Evolutionary conservation across 1,140 invertebrate species (phyloP).

Genomic region (Eulimnadia texana): DNA sequence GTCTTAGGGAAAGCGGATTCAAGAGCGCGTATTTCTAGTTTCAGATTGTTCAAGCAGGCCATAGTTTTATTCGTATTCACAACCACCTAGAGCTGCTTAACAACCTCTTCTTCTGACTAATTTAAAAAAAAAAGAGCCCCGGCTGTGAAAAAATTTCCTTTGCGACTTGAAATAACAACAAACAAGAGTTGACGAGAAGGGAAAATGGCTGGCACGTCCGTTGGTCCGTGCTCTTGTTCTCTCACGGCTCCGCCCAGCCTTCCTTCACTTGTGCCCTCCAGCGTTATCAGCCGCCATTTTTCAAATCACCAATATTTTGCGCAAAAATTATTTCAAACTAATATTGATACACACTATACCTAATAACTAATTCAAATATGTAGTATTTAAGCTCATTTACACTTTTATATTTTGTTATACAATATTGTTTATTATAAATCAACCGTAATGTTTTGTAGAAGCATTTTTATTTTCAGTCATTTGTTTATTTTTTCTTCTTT

Average conservation of each 20-base stretch:
- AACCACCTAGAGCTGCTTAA: neutral
- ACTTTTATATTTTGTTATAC: too few species aligned
- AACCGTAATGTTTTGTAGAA: too few species aligned
- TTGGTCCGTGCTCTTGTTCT: conserved; percentile 2
- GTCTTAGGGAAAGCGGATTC: conserved; percentile 86
- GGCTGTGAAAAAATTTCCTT: too few species aligned
- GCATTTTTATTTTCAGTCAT: too few species aligned
- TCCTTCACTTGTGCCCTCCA: neutral
- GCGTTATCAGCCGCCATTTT: neutral
- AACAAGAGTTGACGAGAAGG: conserved; percentile 5
- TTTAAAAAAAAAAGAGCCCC: too few species aligned
- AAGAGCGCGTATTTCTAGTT: conserved; percentile 93
- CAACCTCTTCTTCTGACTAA: too few species aligned
- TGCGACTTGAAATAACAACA: too few species aligned
- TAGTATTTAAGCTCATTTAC: too few species aligned
- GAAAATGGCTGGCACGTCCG: conserved; percentile 5
- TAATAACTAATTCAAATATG: too few species aligned
- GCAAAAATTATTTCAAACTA: too few species aligned
- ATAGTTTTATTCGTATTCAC: conserved; percentile 34
- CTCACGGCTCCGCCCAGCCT: neutral
- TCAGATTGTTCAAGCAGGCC: conserved; percentile 94
- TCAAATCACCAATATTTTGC: neutral
- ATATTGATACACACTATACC: neutral
- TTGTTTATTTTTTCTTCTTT: too few species aligned
- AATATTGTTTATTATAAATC: too few species aligned